These are phyloP conservation scores for Caenorhabditis sinica DNA, from an alignment of 2,888 invertebrate genomes.

Conservation along the genomic window DNA sequence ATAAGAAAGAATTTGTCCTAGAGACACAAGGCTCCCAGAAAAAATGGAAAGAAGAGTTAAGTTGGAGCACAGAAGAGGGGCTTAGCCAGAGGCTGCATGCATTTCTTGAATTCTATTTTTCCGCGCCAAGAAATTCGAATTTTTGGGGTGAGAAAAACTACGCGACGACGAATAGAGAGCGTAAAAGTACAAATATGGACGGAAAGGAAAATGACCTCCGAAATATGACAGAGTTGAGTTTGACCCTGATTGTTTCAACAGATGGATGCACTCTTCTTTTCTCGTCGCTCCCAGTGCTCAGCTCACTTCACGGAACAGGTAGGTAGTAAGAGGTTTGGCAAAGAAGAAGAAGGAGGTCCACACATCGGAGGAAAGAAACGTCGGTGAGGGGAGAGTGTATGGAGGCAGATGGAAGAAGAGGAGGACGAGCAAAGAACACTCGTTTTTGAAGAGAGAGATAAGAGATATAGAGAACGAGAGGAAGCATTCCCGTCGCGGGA, in stretches of 20 bases:
- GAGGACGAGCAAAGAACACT: slow-evolving; percentile 61
- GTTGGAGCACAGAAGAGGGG: not conserved
- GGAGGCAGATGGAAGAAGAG: slow-evolving; percentile 32
- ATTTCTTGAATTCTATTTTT: slow-evolving; percentile 31
- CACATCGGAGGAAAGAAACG: slow-evolving; percentile 47
- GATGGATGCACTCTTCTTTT: slow-evolving; percentile 30
- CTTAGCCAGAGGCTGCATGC: not conserved
- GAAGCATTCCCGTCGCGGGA: slow-evolving; percentile 42
- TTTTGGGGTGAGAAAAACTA: slow-evolving; percentile 21
- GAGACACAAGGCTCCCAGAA: slow-evolving; percentile 17
- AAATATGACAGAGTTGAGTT: not conserved
- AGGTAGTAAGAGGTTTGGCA: slow-evolving; percentile 66
- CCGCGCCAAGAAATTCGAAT: slow-evolving; percentile 42
- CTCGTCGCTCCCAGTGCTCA: slow-evolving; percentile 23
- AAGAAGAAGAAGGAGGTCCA: slow-evolving; percentile 61
- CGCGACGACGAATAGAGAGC: slow-evolving; percentile 17
- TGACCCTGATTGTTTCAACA: slow-evolving; percentile 38
- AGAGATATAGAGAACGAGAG: slow-evolving; percentile 55
- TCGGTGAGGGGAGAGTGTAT: slow-evolving; percentile 44
- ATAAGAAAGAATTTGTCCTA: slow-evolving; percentile 29
- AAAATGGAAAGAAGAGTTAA: not conserved
- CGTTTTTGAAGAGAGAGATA: slow-evolving; percentile 37
- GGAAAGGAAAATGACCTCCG: slow-evolving; percentile 12
- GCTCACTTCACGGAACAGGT: slow-evolving; percentile 66
- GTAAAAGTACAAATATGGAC: slow-evolving; percentile 40